Evolutionary conservation across 2,797 vertebrate species (phyloP).

Genomic region (Poeciliopsis infans): DNA sequence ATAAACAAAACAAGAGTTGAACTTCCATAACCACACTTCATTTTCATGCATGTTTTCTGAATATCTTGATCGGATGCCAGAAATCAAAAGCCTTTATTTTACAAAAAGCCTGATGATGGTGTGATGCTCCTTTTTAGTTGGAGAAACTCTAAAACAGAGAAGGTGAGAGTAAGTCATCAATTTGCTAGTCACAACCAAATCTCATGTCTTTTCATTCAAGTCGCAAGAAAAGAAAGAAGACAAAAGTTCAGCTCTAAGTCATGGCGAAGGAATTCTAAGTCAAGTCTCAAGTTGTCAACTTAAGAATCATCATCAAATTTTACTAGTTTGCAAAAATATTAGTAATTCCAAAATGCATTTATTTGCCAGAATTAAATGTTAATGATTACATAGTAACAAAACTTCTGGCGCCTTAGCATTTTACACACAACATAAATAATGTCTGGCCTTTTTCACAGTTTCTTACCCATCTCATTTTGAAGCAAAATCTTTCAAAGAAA

Average conservation of each 20-base stretch:
- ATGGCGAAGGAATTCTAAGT: not conserved
- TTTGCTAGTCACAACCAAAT: not conserved
- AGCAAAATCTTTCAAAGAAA: not conserved
- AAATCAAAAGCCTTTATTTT: conserved; percentile 34
- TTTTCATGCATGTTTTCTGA: conserved; percentile 59
- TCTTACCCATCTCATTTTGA: not conserved
- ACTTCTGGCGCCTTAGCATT: not conserved
- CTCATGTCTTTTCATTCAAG: not conserved
- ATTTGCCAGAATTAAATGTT: not conserved
- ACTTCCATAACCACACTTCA: conserved; percentile 36
- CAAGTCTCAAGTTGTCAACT: not conserved
- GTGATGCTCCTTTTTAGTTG: conserved; percentile 28
- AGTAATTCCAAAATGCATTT: not conserved
- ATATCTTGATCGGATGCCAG: conserved; percentile 47
- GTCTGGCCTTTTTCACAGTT: not conserved
- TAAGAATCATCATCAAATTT: not conserved
- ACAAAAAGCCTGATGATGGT: conserved; percentile 37
- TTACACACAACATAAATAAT: not conserved
- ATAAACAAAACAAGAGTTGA: conserved; percentile 37
- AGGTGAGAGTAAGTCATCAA: not conserved
- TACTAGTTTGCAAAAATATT: not conserved
- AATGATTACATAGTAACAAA: not conserved
- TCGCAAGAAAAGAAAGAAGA: not conserved
- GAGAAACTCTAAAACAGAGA: conserved; percentile 21
- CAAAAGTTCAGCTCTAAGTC: not conserved